A percentile compares a stretch with the other conserved stretches of the same genome.
Evolutionary conservation across 2,888 invertebrate species (phyloP).

Genomic region (Gisinianus flammeolus): DNA sequence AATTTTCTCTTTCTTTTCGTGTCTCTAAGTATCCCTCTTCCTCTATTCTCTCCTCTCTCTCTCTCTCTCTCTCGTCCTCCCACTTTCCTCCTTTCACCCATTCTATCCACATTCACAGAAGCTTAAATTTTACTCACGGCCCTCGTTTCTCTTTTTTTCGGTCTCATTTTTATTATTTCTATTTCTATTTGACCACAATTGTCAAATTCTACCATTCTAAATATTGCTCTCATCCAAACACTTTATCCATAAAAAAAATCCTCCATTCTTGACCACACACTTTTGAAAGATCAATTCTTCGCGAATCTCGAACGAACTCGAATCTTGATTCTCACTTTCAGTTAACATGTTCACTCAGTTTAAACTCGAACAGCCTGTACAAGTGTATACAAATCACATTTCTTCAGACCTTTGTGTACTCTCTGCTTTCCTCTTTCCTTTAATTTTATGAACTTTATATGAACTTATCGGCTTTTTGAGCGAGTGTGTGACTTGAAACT

Average conservation of each 20-base stretch:
- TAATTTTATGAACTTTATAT: no score
- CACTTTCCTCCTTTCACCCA: background rate
- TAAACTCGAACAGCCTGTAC: no score
- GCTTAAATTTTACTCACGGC: background rate
- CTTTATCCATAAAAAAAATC: background rate
- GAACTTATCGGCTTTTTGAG: no score
- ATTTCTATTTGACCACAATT: background rate
- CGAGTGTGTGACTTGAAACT: no score
- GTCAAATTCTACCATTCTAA: background rate
- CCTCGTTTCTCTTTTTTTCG: background rate
- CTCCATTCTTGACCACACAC: background rate
- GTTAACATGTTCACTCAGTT: no score
- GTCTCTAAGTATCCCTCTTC: constrained; percentile 33
- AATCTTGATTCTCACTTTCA: background rate
- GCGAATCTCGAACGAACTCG: no score
- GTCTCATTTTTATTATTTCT: background rate
- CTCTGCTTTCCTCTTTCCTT: no score
- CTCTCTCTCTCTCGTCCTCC: background rate
- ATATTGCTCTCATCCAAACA: background rate
- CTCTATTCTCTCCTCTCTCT: constrained; percentile 9
- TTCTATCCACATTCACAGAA: background rate
- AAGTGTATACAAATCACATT: no score
- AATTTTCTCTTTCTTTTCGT: constrained; percentile 44
- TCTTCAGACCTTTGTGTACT: no score
- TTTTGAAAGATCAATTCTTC: no score